Evolutionary conservation across 2,888 invertebrate species (phyloP), one percentile per base, ranked within the genome.

Genomic region (Seira sanloemensis): DNA sequence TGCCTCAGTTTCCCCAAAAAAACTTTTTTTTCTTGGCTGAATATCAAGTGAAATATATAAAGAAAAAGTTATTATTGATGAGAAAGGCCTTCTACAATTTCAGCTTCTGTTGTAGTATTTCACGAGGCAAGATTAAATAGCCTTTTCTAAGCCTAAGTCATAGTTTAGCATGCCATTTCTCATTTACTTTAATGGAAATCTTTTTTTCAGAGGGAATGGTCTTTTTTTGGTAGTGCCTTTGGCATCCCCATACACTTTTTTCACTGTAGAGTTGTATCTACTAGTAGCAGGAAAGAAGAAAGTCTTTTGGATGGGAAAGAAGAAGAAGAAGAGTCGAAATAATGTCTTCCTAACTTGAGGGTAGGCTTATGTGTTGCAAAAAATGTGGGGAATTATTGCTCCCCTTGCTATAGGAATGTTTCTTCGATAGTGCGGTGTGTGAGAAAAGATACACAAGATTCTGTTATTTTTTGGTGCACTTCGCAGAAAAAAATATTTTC

Each of bases 151-250:
- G 18, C 5, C 5, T 12, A 18, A 12, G 16, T 62, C 62, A n/a
- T 62, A 62, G 19, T 37, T 25, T 18, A 16, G 18, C 27, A 21
- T 67, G 79, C 73, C 79, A 73, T 79, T 74, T 79, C 79, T 79
- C 79, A 79, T 79, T 79, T 79, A 72, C 67, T 79, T 73, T 79
- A 79, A 73, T 73, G 73, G 79, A 73, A 67, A 67, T 46, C 5
- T 12, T 46, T 12, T 46, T 46, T 12, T 12, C 12, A 5, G 12
- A 9, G 7, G 7, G 5, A 54, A 72, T 65, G 50, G 54, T 68
- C 21, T 75, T 58, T 21, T 69, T 18, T 26, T 46, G 26, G 23
- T 74, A 62, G 62, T 74, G 74, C 58, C 74, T 5, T 12, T 62
- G 27, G 62, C 74, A 23, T 54, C 46, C 2, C 66, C 24, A 7